Base-by-base conservation (phyloP, 2,113 vertebrate species). In the Marmota flaviventris region DNA sequence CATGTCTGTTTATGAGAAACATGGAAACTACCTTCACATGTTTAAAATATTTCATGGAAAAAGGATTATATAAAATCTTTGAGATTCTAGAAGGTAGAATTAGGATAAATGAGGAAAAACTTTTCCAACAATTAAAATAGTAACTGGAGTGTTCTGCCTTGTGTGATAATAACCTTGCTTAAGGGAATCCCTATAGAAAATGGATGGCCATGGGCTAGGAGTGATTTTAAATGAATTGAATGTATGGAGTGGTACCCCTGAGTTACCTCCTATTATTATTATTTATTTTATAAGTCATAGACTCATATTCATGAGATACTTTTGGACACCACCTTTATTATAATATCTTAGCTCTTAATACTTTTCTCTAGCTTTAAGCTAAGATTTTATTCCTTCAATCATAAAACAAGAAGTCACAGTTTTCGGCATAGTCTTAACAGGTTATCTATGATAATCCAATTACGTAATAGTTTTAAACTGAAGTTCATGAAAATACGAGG, bases 121-220 rank as follows among this genome's bases (percentile, higher is more conserved):
- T 93, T 95, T 93, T 69, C 11, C 58, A 92, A 92, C 16, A 51
- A 91, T 92, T 85, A 77, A 91, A 86, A 69, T 8, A 92, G 7
- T 79, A 86, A 89, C 65, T 7, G 14, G 4, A 29, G 29, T 14
- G 3, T 65, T 78, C 12, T 45, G 45, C 9, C 6, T 65, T 70
- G 5, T 51, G 27, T 86, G 32, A 56, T 45, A 86, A 89, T 94
- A 92, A 58, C 63, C 27, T 29, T 91, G 42, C 53, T 77, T 58
- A 20, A n/a, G 13, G 25, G 27, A 12, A 2, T 77, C 70, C 13
- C 29, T 61, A 58, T 24, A 81, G 67, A 93, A 37, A 75, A 37
- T 22, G 4, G 24, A 63, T 17, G 14, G 12, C 37, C 48, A 11
- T 42, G 45, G 48, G 27, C 58, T 7, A 29, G 0, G 42, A 8